These are phyloP conservation scores for Trypoxylus dichotomus DNA, from an alignment of 1,140 invertebrate species.

Conservation along the genomic window DNA sequence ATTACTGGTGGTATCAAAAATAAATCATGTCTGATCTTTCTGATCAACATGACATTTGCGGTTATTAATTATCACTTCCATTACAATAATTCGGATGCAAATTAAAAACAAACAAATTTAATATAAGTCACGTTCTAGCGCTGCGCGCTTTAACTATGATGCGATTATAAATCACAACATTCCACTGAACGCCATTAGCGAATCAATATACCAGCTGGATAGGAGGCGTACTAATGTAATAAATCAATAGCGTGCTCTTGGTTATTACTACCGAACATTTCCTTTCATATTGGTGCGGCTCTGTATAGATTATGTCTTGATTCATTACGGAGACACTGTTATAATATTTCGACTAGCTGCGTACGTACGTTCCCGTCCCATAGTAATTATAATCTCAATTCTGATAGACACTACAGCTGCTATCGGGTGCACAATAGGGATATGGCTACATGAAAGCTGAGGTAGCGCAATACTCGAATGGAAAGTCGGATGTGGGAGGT, in stretches of 20 bases:
- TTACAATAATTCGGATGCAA: neutral
- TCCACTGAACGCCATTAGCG: neutral
- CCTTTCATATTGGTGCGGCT: neutral
- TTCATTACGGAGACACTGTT: too few species aligned
- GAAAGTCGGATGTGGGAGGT: too few species aligned
- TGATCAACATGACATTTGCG: neutral
- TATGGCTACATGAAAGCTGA: too few species aligned
- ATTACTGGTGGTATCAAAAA: neutral
- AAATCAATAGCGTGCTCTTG: neutral
- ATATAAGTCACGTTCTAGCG: neutral
- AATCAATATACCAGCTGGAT: neutral
- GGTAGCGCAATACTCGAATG: too few species aligned
- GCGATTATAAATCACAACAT: neutral
- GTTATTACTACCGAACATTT: neutral
- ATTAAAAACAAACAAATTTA: slow-evolving; percentile 4
- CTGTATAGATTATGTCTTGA: too few species aligned
- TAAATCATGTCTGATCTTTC: neutral
- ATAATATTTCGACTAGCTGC: too few species aligned
- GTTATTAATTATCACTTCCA: neutral
- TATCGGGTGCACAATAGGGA: too few species aligned
- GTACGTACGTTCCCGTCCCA: too few species aligned
- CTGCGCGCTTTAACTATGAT: neutral
- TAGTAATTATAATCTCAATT: too few species aligned
- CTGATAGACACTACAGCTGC: too few species aligned
- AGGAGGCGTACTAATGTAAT: neutral